Evolutionary conservation across 2,888 invertebrate genomes (phyloP).

Genomic region (Rhodophaea formosa): DNA sequence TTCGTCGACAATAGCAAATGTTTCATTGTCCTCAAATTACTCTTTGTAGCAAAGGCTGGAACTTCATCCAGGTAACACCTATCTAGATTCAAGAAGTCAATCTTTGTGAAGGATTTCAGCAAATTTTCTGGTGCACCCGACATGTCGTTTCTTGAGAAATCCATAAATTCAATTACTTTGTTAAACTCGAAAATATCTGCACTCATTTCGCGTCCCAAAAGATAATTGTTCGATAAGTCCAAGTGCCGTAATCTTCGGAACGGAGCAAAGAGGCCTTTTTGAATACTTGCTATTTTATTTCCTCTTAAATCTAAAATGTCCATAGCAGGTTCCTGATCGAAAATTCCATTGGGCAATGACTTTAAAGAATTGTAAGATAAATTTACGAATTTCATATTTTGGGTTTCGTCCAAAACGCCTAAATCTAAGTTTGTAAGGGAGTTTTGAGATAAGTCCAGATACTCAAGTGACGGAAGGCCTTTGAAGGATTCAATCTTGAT

Average conservation of each 20-base stretch:
- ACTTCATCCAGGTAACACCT: conserved; percentile 49
- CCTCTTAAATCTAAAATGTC: conserved; percentile 50
- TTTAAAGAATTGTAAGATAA: conserved; percentile 48
- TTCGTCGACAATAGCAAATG: conserved; percentile 53
- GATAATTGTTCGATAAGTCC: conserved; percentile 49
- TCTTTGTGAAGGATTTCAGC: conserved; percentile 36
- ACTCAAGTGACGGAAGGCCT: conserved; percentile 39
- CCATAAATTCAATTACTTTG: conserved; percentile 40
- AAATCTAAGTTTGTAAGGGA: conserved; percentile 44
- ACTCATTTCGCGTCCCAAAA: conserved; percentile 43
- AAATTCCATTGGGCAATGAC: conserved; percentile 48
- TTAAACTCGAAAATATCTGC: conserved; percentile 43
- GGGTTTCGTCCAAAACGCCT: conserved; percentile 48
- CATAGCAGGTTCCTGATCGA: conserved; percentile 48
- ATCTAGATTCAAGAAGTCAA: conserved; percentile 49
- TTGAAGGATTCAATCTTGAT: conserved; percentile 48
- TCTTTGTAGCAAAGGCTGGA: conserved; percentile 47
- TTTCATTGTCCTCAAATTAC: conserved; percentile 54
- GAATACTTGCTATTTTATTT: conserved; percentile 40
- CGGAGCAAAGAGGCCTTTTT: conserved; percentile 48
- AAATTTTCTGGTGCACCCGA: conserved; percentile 40
- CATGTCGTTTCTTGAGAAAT: conserved; percentile 58
- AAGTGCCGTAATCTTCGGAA: conserved; percentile 43
- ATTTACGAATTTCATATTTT: conserved; percentile 43
- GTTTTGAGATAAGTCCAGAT: conserved; percentile 53